These are phyloP conservation scores for Puntigrus tetrazona DNA, from an alignment of 2,113 vertebrate genomes.

Conservation along the genomic window DNA sequence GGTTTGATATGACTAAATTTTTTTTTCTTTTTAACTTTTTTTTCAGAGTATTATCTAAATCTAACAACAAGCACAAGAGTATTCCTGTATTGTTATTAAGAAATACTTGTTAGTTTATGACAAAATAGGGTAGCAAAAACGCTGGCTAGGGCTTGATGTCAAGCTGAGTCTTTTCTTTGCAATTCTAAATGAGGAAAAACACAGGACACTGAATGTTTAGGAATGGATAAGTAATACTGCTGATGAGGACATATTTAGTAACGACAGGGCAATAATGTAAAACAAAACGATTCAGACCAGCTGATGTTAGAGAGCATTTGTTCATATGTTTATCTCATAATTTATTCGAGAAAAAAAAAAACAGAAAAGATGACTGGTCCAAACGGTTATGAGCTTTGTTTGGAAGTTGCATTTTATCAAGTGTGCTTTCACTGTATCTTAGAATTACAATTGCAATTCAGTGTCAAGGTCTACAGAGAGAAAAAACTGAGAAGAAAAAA, in stretches of 20 bases:
- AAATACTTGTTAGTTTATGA: no score
- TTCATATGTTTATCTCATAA: constrained; percentile 1
- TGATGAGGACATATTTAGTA: not conserved
- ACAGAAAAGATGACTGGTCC: not conserved
- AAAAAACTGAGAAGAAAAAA: constrained; percentile 14
- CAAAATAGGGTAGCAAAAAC: not conserved
- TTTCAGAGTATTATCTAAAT: no score
- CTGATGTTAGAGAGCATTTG: constrained; percentile 48
- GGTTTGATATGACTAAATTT: not conserved
- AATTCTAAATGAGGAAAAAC: not conserved
- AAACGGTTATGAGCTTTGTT: constrained; percentile 1
- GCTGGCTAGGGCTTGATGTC: no score
- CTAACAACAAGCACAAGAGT: no score
- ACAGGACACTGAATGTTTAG: not conserved
- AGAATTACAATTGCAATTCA: constrained; percentile 61
- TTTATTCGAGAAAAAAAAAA: not conserved
- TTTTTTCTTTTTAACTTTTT: no score
- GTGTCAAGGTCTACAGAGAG: constrained; percentile 45
- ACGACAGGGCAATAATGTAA: constrained; percentile 8
- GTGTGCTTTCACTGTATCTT: constrained; percentile 38
- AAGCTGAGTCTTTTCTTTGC: not conserved
- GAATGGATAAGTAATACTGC: not conserved
- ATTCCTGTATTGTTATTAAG: no score
- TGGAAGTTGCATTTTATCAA: constrained; percentile 34
- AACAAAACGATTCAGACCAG: constrained; percentile 55